Percentiles rank a stretch among this genome's conserved stretches.
These are phyloP conservation scores for Acanthisitta chloris DNA, from an alignment of 2,113 vertebrate species.

Conservation along the genomic window DNA sequence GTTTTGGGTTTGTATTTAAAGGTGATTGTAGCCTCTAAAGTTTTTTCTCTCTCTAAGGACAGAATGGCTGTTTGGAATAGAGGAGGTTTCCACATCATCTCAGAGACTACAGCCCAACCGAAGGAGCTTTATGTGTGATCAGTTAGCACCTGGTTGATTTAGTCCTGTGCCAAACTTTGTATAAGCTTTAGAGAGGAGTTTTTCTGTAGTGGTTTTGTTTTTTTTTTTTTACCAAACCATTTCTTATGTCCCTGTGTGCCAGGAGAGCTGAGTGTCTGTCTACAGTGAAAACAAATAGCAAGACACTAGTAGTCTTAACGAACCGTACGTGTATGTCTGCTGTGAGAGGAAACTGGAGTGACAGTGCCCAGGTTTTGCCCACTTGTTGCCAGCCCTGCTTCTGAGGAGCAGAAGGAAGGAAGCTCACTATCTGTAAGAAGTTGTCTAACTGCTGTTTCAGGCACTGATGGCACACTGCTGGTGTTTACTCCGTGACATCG, in stretches of 20 bases:
- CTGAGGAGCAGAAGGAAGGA: neutral
- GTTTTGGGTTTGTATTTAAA: neutral
- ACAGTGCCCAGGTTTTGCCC: neutral
- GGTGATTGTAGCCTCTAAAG: neutral
- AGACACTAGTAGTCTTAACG: too few relatives aligned
- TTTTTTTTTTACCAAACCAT: neutral
- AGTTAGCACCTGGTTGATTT: too few relatives aligned
- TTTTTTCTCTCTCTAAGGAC: neutral
- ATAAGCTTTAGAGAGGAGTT: neutral
- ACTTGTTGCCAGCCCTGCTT: rapidly evolving
- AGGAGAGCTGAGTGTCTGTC: neutral
- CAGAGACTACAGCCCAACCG: rapidly evolving
- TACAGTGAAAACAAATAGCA: neutral
- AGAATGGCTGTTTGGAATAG: neutral
- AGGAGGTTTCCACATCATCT: neutral
- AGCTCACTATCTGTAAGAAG: neutral
- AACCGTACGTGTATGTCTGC: rapidly evolving
- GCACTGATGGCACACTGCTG: neutral
- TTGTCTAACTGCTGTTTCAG: neutral
- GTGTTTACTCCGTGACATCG: rapidly evolving
- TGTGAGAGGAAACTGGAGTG: neutral
- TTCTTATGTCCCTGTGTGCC: neutral
- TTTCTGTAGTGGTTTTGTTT: neutral
- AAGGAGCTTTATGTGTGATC: rapidly evolving
- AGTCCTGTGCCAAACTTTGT: neutral